phyloP scores from a whole-genome alignment of 2,113 vertebrate species.

The Monarcha castaneiventris region DNA sequence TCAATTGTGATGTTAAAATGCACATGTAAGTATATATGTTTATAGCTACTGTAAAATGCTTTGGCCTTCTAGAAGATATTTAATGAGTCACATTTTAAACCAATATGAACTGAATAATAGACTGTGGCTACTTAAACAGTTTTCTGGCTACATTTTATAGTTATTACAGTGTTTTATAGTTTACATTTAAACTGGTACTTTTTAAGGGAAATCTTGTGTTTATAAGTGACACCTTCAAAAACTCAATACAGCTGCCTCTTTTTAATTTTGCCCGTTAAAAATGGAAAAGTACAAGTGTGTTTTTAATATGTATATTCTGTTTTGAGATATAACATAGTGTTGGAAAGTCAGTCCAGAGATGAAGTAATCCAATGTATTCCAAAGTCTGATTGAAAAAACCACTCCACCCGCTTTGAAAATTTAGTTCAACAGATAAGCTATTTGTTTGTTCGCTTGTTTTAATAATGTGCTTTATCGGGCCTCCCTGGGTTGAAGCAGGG shows the following conservation, averaged over 20 bases:
- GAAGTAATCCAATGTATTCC: slow-evolving; percentile 37
- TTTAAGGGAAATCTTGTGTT: slow-evolving; percentile 73
- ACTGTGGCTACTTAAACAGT: slow-evolving; percentile 69
- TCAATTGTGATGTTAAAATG: slow-evolving; percentile 62
- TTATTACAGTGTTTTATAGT: slow-evolving; percentile 74
- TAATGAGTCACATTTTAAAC: slow-evolving; percentile 72
- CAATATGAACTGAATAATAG: slow-evolving; percentile 59
- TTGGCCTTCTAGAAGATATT: slow-evolving; percentile 63
- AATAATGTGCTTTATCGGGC: not conserved
- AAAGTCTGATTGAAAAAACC: slow-evolving; percentile 46
- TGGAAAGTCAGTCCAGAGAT: slow-evolving; percentile 56
- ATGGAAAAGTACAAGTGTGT: slow-evolving; percentile 37
- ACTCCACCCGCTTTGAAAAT: slow-evolving; percentile 48
- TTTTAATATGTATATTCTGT: slow-evolving; percentile 65
- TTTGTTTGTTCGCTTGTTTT: slow-evolving; percentile 4
- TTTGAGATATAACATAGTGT: slow-evolving; percentile 60
- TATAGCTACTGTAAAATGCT: slow-evolving; percentile 75
- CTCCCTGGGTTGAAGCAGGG: slow-evolving; percentile 35
- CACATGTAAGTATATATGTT: slow-evolving; percentile 65
- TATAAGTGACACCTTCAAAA: slow-evolving; percentile 68
- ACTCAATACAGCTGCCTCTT: slow-evolving; percentile 52
- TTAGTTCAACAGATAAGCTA: slow-evolving; percentile 18
- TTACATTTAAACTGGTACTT: slow-evolving; percentile 82
- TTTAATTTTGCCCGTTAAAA: slow-evolving; percentile 56
- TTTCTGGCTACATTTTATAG: slow-evolving; percentile 78